Base-by-base conservation (phyloP, 2,888 invertebrate species). In the Drosophila meridiana region DNA sequence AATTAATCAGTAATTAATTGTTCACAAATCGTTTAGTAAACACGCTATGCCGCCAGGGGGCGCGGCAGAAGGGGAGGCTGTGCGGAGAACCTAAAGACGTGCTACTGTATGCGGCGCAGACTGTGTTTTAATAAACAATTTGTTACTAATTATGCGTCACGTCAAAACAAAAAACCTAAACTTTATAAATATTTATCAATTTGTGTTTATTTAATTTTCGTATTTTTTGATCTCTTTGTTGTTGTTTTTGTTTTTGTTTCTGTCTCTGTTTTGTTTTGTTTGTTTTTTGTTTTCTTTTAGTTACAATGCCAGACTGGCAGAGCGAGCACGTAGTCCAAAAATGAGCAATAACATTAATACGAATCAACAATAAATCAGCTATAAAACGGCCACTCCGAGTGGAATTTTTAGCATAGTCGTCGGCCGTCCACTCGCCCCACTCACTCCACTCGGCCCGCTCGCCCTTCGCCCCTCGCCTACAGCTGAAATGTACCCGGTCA, bases 1-100 rank as follows among this genome's bases (percentile, higher is more conserved):
- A 86, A 84, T 84, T 83, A 86, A 84, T 84, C 86, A 82, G 47
- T 55, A 80, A 86, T 83, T 82, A 86, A 86, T 83, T 82, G 78
- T 82, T 76, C 42, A 53, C 60, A 78, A 76, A 69, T 70, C 64
- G 74, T 56, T 83, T 73, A 78, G 71, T 69, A 59, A 60, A 68
- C 60, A 56, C 53, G 61, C 28, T 59, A 53, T 50, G 61, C 34
- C 59, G 58, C 36, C 40, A 59, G 7, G 32, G 26, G 38, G 38
- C 3, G n/a, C 20, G 30, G 13, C 8, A 13, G 14, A 3, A 14
- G 28, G 3, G 8, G 32, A 52, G 34, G 50, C 50, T 34, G 50
- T 20, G 50, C 3, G 20, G 50, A 9, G 20, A 34, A 28, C 47
- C 59, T 71, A 26, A 69, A 72, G 69, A 60, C 48, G 53, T 34